Conservation (phyloP, 2,888 invertebrate species). For the Urechis unicinctus region DNA sequence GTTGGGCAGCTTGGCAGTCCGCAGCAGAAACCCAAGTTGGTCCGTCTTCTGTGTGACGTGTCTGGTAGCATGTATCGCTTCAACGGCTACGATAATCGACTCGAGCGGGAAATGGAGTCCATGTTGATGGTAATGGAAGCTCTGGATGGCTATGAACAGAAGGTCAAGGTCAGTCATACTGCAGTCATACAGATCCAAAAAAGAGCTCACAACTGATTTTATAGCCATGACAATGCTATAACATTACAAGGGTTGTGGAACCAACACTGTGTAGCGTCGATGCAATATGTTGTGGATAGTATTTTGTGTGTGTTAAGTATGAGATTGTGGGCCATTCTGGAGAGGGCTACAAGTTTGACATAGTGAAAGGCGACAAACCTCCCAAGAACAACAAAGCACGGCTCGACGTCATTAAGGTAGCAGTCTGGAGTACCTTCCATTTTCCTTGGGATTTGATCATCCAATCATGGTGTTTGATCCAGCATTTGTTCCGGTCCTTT, state of each 20-base stretch:
- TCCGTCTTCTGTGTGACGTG: slow-evolving; percentile 82
- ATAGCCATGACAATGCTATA: too few species aligned
- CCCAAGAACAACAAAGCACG: slow-evolving; percentile 84
- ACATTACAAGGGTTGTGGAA: too few species aligned
- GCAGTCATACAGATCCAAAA: not conserved
- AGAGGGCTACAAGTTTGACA: slow-evolving; percentile 68
- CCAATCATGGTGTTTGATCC: too few species aligned
- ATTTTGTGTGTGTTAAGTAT: slow-evolving; percentile 57
- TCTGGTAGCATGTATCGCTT: slow-evolving; percentile 98
- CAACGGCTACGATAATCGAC: slow-evolving; percentile 87
- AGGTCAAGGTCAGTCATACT: slow-evolving; percentile 57
- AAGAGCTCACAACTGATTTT: too few species aligned
- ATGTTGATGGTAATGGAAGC: slow-evolving; percentile 69
- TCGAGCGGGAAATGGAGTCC: slow-evolving; percentile 70
- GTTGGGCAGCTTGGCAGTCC: slow-evolving; percentile 61
- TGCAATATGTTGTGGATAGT: not conserved
- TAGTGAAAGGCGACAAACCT: slow-evolving; percentile 56
- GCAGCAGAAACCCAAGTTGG: slow-evolving; percentile 78
- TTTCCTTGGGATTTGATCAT: too few species aligned
- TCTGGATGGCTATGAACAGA: slow-evolving; percentile 78
- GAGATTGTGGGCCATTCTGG: slow-evolving; percentile 94
- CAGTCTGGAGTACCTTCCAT: not conserved
- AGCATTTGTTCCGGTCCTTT: too few species aligned
- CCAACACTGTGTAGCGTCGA: too few species aligned
- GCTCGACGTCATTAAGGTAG: slow-evolving; percentile 67